Evolutionary conservation across 2,888 invertebrate species (phyloP).

Genomic region (Lasioglossum oenotherae): DNA sequence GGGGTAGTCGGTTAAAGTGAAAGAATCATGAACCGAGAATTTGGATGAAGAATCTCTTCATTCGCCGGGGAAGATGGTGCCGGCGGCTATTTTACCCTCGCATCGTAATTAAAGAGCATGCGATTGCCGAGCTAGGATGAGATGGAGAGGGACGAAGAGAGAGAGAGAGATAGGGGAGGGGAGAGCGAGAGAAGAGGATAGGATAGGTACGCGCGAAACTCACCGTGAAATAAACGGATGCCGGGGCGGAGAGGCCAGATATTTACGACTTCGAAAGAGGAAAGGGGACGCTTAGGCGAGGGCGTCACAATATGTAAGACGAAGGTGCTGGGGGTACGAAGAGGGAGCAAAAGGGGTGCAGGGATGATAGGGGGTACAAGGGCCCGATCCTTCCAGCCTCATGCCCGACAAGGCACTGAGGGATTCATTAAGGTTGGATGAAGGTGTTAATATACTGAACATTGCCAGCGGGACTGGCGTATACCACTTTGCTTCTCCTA

Average conservation of each 20-base stretch:
- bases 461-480: slow-evolving; percentile 75
- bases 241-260: slow-evolving; percentile 56
- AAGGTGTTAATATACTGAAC: slow-evolving; percentile 83
- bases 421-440: slow-evolving; percentile 82
- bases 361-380: not conserved
- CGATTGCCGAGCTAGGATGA: not conserved
- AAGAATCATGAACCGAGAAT: not conserved
- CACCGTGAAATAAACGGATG: slow-evolving; percentile 49
- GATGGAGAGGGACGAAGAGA: not conserved
- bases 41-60: slow-evolving; percentile 4
- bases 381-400: slow-evolving; percentile 41
- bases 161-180: not conserved
- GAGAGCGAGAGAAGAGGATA: not conserved
- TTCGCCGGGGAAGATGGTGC: not conserved
- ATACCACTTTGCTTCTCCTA: slow-evolving; percentile 69
- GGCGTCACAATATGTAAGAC: slow-evolving; percentile 29
- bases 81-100: slow-evolving; percentile 24
- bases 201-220: slow-evolving; percentile 29
- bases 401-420: slow-evolving; percentile 68
- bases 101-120: slow-evolving; percentile 55
- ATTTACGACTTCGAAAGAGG: slow-evolving; percentile 64
- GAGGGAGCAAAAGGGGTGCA: not conserved
- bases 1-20: not conserved
- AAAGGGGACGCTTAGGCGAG: slow-evolving; percentile 26
- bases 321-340: not conserved